Evolutionary conservation across 2,797 vertebrate genomes (phyloP), one percentile per base, ranked within the genome.

Genomic region (Premnoplex brunnescens): DNA sequence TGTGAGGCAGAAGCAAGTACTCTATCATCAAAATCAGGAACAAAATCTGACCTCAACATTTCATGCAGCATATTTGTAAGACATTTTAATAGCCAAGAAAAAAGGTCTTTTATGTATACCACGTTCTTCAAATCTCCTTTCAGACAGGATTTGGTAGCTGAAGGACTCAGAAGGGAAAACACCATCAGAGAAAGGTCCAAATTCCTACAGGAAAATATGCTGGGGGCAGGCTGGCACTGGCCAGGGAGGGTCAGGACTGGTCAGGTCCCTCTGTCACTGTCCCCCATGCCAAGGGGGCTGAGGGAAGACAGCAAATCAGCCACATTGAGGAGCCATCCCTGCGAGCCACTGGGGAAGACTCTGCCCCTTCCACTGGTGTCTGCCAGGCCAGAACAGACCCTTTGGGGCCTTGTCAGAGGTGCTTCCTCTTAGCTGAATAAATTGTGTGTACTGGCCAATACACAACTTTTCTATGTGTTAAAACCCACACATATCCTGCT

Each of bases 371-470:
- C 5, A 4, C 18, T 28, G 14, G 14, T 14, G 8, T 23, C 56
- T 78, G 24, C 41, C 44, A 21, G 54, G 44, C 4, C 44, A 80
- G 22, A 9, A 2, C 17, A 77, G 46, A 39, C 5, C 55, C 9
- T 43, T 0, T 7, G 11, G 23, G 12, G 16, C 7, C 6, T 71
- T 6, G 0, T 2, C 9, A 3, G 13, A 7, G 4, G 3, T 48
- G 17, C 15, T 43, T 52, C 34, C 2, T 0, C 21, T 72, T 49
- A 32, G 32, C 3, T 0, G 0, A 68, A 72, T 10, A 24, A 68
- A 72, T 14, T 21, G 23, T 19, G 14, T 13, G 3, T 41, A 32
- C 18, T 49, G 55, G n/a, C 15, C 32, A 55, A 48, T 5, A 41
- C 8, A 41, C 7, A 59, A 10, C 3, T 14, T 18, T 75, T 75